Evolutionary conservation across 1,140 invertebrate genomes (phyloP).

Genomic region (Hirudo medicinalis): DNA sequence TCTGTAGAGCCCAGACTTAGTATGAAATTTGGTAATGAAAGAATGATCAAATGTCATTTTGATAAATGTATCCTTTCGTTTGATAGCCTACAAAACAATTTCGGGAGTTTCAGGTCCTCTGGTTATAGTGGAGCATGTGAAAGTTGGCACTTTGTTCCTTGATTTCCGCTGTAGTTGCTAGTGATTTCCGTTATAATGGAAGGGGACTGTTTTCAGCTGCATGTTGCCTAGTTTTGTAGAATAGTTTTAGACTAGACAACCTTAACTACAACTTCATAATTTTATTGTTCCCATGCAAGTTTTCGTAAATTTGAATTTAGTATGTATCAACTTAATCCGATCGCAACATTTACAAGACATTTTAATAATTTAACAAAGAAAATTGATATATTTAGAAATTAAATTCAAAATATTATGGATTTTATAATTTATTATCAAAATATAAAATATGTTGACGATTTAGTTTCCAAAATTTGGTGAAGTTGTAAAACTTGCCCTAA

Average conservation of each 20-base stretch:
- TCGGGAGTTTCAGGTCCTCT: slow-evolving; percentile 92
- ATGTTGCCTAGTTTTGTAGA: too few species aligned
- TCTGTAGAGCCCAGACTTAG: too few species aligned
- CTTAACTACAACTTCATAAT: too few species aligned
- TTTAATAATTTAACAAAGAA: neutral
- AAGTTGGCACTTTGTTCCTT: slow-evolving; percentile 40
- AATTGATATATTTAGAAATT: neutral
- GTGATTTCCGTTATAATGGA: too few species aligned
- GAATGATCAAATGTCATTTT: too few species aligned
- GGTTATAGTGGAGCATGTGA: slow-evolving; percentile 92
- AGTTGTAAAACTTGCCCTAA: slow-evolving; percentile 79
- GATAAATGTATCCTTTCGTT: too few species aligned
- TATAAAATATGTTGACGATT: neutral
- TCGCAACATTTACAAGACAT: too few species aligned
- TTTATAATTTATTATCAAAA: neutral
- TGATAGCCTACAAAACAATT: slow-evolving; percentile 82
- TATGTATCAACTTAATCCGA: too few species aligned
- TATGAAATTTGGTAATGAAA: too few species aligned
- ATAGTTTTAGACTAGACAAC: too few species aligned
- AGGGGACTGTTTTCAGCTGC: neutral
- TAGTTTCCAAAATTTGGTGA: slow-evolving; percentile 88
- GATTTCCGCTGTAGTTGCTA: neutral
- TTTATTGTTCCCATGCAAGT: neutral
- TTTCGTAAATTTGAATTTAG: neutral
- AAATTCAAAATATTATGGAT: too few species aligned